Percentiles rank a stretch among this genome's conserved stretches.
phyloP scores from a whole-genome alignment of 2,888 invertebrate species.

The Troides helena region DNA sequence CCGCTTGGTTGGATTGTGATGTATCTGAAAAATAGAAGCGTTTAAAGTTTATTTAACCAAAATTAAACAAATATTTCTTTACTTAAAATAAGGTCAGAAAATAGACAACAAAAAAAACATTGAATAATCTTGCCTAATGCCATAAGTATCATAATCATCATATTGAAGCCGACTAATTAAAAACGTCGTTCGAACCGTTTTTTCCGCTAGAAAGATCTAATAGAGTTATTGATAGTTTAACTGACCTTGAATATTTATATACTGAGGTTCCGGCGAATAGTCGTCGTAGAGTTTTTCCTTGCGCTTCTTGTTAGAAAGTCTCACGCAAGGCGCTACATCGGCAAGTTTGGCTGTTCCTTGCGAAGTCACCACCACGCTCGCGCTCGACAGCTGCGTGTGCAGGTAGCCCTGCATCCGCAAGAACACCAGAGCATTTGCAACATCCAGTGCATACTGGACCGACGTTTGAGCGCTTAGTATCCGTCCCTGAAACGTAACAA shows the following conservation, averaged over 20 bases:
- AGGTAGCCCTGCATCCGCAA: constrained; percentile 72
- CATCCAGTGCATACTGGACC: constrained; percentile 66
- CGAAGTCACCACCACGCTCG: constrained; percentile 62
- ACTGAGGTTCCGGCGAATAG: constrained; percentile 67
- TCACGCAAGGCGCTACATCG: constrained; percentile 62
- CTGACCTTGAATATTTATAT: constrained; percentile 70
- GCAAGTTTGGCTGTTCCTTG: constrained; percentile 70
- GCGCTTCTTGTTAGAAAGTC: constrained; percentile 37
- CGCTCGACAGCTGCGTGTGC: constrained; percentile 70
- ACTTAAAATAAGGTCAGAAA: too few relatives aligned
- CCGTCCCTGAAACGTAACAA: constrained; percentile 51
- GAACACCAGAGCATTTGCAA: constrained; percentile 70
- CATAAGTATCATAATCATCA: too few relatives aligned
- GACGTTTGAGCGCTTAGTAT: constrained; percentile 65
- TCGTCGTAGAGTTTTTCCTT: constrained; percentile 46
- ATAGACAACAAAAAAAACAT: too few relatives aligned
- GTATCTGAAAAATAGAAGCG: constrained; percentile 45
- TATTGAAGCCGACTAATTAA: too few relatives aligned
- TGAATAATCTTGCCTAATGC: too few relatives aligned
- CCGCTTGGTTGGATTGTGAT: constrained; percentile 42
- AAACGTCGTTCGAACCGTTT: too few relatives aligned
- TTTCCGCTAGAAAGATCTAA: neutral
- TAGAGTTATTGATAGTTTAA: constrained; percentile 11
- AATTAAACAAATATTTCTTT: too few relatives aligned
- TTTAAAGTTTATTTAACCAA: too few relatives aligned